Evolutionary conservation across 2,888 invertebrate genomes (phyloP).

Genomic region (Tetragonisca angustula): DNA sequence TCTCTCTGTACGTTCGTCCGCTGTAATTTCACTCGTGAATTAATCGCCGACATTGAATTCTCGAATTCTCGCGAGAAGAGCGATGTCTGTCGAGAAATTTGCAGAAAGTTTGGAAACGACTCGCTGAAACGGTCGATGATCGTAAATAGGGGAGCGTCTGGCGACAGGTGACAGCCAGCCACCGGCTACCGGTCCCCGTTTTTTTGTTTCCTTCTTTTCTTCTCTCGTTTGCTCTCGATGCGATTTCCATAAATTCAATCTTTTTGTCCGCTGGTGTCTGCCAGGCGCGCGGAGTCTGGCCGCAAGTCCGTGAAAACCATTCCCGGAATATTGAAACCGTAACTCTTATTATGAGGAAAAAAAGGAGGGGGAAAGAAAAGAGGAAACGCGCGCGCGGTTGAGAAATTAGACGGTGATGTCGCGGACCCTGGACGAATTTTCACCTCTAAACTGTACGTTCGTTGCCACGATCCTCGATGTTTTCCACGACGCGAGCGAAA

Average conservation of each 20-base stretch:
- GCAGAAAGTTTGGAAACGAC: neutral
- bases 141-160: constrained; percentile 51
- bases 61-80: constrained; percentile 3
- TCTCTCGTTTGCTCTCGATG: constrained; percentile 40
- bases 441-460: neutral
- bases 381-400: constrained; percentile 11
- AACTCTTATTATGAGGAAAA: constrained; percentile 43
- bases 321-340: constrained; percentile 59
- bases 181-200: constrained; percentile 13
- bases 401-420: constrained; percentile 41
- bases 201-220: constrained; percentile 22
- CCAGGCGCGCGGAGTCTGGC: constrained; percentile 2
- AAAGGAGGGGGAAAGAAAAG: no score
- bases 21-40: constrained; percentile 21
- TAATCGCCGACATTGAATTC: constrained; percentile 53
- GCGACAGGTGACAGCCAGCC: constrained; percentile 27
- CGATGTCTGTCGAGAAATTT: neutral
- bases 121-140: constrained; percentile 24
- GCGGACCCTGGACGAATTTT: constrained; percentile 15
- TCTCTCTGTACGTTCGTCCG: neutral
- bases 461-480: neutral
- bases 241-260: constrained; percentile 70
- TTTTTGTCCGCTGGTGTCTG: constrained; percentile 42
- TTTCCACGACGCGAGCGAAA: neutral
- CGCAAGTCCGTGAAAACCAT: constrained; percentile 21